phyloP scores from a whole-genome alignment of 1,140 invertebrate genomes.

The Aphaenogaster ashmeadi region DNA sequence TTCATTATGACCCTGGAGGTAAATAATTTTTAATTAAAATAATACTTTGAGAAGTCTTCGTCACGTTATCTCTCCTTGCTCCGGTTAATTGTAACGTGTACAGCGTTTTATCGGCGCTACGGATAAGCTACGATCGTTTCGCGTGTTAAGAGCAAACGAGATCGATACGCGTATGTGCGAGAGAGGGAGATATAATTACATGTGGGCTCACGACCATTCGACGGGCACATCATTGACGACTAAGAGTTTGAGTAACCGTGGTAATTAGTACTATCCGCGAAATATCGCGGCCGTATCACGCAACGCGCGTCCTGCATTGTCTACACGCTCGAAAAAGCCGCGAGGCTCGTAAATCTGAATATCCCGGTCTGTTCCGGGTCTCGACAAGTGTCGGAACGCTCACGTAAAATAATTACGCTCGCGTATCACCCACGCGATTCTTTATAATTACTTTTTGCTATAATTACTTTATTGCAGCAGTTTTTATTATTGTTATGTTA shows the following conservation, averaged over 20 bases:
- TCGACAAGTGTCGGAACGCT: slow-evolving; percentile 50
- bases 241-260: slow-evolving; percentile 51
- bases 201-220: slow-evolving; percentile 6
- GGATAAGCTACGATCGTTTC: slow-evolving; percentile 32
- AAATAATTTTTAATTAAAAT: slow-evolving; percentile 68
- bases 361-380: slow-evolving; percentile 59
- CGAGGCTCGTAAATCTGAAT: slow-evolving; percentile 40
- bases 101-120: slow-evolving; percentile 11
- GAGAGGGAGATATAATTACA: slow-evolving; percentile 21
- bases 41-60: background rate
- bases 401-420: slow-evolving; percentile 62
- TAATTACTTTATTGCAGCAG: background rate
- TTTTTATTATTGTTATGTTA: background rate
- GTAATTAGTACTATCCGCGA: slow-evolving; percentile 63
- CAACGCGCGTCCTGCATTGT: slow-evolving; percentile 56
- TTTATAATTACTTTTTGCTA: slow-evolving; percentile 9
- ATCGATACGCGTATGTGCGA: slow-evolving; percentile 13
- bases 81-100: background rate
- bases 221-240: slow-evolving; percentile 29
- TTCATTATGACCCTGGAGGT: slow-evolving; percentile 88
- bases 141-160: slow-evolving; percentile 18
- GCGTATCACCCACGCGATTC: slow-evolving; percentile 11
- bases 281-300: slow-evolving; percentile 64
- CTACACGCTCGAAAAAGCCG: slow-evolving; percentile 41
- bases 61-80: background rate